Evolutionary conservation across 2,113 vertebrate species (phyloP).

Genomic region (Grallaria varia): DNA sequence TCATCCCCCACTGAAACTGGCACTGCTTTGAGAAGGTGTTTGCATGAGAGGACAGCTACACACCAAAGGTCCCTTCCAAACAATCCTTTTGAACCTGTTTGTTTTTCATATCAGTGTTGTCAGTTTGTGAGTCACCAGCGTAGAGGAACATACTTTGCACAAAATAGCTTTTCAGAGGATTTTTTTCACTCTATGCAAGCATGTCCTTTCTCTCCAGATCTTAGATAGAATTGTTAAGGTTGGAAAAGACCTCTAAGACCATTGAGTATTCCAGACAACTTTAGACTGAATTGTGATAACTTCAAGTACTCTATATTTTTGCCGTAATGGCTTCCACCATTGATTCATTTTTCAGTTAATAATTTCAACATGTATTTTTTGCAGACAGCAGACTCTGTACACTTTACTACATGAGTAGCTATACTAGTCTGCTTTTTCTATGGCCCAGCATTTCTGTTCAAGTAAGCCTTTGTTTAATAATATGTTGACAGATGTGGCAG

Average conservation of each 20-base stretch:
- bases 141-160: neutral
- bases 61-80: neutral
- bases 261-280: neutral
- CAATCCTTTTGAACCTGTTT: neutral
- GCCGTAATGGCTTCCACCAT: neutral
- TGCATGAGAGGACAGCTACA: neutral
- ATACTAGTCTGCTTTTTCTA: neutral
- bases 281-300: neutral
- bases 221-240: neutral
- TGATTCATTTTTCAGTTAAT: neutral
- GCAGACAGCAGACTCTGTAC: neutral
- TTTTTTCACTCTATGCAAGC: neutral
- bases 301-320: neutral
- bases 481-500: neutral
- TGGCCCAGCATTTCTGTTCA: neutral
- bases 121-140: neutral
- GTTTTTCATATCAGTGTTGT: neutral
- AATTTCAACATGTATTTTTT: neutral
- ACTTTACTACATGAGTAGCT: accelerated
- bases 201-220: neutral
- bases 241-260: neutral
- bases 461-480: neutral
- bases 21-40: neutral
- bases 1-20: accelerated
- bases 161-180: neutral